Evolutionary conservation across 2,113 vertebrate genomes (phyloP).

Genomic region (Pomatorhinus ruficollis): DNA sequence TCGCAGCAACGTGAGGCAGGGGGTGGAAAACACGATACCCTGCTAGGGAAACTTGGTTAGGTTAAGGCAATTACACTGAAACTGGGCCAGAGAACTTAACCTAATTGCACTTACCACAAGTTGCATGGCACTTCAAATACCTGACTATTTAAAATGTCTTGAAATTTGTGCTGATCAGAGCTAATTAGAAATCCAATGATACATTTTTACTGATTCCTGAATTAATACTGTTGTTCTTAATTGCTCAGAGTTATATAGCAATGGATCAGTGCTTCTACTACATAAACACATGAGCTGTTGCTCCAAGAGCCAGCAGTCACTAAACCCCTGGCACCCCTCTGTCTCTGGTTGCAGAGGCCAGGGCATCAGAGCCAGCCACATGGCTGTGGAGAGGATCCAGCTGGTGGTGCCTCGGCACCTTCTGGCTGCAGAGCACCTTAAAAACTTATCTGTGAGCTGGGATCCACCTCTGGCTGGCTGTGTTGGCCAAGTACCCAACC

Average conservation of each 20-base stretch:
- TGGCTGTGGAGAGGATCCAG: neutral
- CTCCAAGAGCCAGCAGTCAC: neutral
- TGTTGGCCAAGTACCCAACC: neutral
- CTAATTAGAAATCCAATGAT: neutral
- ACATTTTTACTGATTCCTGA: neutral
- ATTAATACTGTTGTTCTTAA: neutral
- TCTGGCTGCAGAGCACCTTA: neutral
- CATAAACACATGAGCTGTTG: neutral
- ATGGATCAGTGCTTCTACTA: neutral
- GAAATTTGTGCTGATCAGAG: neutral
- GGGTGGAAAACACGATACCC: neutral
- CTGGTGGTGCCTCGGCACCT: neutral
- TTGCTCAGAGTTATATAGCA: neutral
- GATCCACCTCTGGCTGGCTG: neutral
- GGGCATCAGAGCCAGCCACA: neutral
- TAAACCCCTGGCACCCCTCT: accelerated
- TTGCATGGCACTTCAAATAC: neutral
- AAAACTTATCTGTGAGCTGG: neutral
- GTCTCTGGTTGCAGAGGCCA: neutral
- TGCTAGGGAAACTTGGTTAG: neutral
- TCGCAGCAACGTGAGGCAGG: accelerated
- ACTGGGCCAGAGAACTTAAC: neutral
- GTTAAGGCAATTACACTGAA: neutral
- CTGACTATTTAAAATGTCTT: neutral
- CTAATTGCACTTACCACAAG: neutral